Evolutionary conservation across 1,140 invertebrate species (phyloP).

Genomic region (Wiebesia pumilae): DNA sequence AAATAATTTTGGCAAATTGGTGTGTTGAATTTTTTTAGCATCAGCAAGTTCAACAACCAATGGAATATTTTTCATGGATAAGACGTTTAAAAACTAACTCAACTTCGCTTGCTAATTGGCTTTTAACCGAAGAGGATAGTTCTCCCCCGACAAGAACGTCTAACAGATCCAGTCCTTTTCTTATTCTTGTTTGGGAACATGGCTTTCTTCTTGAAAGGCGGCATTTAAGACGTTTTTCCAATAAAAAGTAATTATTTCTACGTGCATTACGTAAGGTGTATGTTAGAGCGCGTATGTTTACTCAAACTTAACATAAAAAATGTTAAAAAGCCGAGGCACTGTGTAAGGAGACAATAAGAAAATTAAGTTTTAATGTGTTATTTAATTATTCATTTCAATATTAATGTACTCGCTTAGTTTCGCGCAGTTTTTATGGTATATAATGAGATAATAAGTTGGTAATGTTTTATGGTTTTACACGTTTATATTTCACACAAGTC

Average conservation of each 20-base stretch:
- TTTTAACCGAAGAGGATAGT: constrained; percentile 16
- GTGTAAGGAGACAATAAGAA: no score
- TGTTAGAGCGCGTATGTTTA: no score
- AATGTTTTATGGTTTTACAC: no score
- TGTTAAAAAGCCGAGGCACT: no score
- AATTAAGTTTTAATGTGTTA: no score
- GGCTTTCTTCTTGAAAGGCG: constrained; percentile 69
- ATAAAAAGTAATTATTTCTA: constrained; percentile 42
- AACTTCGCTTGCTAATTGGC: constrained; percentile 19
- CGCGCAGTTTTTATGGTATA: no score
- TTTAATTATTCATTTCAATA: no score
- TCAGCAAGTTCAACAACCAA: neutral
- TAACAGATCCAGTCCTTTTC: constrained; percentile 25
- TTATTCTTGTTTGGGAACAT: constrained; percentile 71
- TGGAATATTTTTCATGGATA: neutral
- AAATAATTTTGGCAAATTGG: neutral
- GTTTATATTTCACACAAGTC: no score
- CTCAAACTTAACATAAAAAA: no score
- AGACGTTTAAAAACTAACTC: neutral
- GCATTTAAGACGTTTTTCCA: constrained; percentile 66
- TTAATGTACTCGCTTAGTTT: no score
- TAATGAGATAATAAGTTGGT: no score
- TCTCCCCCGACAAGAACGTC: neutral
- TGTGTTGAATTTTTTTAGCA: neutral
- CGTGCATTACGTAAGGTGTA: neutral